A percentile compares a stretch with the other conserved stretches of the same genome.
These are phyloP conservation scores for Ditylenchus dipsaci DNA, from an alignment of 1,140 invertebrate species.

Conservation along the genomic window DNA sequence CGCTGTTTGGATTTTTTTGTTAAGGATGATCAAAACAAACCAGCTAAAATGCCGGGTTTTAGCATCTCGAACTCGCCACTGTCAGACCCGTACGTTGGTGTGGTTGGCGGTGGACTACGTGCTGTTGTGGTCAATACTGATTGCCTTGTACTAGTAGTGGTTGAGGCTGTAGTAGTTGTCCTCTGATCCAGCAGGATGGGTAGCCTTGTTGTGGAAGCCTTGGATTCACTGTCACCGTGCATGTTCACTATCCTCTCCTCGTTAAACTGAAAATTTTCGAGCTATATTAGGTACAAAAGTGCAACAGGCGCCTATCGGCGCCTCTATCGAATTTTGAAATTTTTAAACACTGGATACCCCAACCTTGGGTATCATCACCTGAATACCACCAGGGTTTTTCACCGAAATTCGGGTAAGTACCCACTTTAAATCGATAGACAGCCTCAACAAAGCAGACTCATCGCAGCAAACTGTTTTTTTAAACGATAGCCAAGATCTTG, in stretches of 20 bases:
- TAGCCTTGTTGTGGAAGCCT: not conserved
- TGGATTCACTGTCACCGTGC: not conserved
- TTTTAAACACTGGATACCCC: too few relatives aligned
- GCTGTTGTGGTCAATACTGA: not conserved
- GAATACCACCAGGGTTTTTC: too few relatives aligned
- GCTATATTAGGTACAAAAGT: too few relatives aligned
- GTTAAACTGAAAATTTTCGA: not conserved
- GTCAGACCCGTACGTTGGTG: slow-evolving; percentile 11
- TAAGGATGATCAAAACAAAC: slow-evolving; percentile 16
- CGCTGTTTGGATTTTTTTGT: too few relatives aligned
- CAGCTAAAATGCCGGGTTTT: slow-evolving; percentile 40
- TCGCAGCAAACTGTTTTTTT: too few relatives aligned
- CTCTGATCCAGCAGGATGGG: not conserved
- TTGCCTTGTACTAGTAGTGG: not conserved
- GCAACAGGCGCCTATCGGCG: too few relatives aligned
- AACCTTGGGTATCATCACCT: too few relatives aligned
- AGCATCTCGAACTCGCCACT: slow-evolving; percentile 38
- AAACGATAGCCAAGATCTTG: too few relatives aligned
- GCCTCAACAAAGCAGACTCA: too few relatives aligned
- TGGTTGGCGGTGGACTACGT: slow-evolving; percentile 5
- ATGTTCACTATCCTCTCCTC: slow-evolving; percentile 1
- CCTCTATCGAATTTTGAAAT: too few relatives aligned
- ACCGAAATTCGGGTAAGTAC: too few relatives aligned
- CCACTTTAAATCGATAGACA: too few relatives aligned
- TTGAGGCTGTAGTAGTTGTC: not conserved